Evolutionary conservation across 2,888 invertebrate species (phyloP).

Genomic region (Pasiphila rectangulata): DNA sequence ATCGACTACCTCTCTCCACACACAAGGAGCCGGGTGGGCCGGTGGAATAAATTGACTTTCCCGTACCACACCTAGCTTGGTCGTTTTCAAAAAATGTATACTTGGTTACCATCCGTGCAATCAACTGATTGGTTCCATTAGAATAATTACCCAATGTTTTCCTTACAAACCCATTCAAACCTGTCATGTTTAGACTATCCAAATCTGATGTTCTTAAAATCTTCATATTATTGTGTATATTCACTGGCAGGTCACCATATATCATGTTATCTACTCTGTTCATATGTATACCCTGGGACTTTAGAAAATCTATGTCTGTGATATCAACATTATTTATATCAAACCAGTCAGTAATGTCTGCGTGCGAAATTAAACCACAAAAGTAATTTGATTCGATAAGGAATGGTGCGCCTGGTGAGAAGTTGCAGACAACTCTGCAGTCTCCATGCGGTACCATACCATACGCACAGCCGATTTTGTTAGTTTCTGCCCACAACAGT

Average conservation of each 20-base stretch:
- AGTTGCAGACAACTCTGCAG: constrained; percentile 64
- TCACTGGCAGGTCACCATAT: not conserved
- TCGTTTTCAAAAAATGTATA: constrained; percentile 55
- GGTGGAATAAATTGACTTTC: constrained; percentile 51
- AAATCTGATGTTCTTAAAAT: constrained; percentile 42
- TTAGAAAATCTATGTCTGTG: constrained; percentile 38
- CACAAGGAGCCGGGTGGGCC: constrained; percentile 60
- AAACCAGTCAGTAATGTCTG: constrained; percentile 33
- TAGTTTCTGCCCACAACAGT: constrained; percentile 64
- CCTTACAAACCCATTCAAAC: constrained; percentile 47
- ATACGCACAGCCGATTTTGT: constrained; percentile 68
- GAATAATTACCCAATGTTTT: constrained; percentile 28
- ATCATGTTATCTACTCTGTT: constrained; percentile 12
- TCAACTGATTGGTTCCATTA: constrained; percentile 54
- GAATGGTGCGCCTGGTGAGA: constrained; percentile 67
- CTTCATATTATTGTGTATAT: constrained; percentile 1
- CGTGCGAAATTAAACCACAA: constrained; percentile 58
- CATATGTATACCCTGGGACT: constrained; percentile 43
- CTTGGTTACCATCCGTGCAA: constrained; percentile 58
- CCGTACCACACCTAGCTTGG: constrained; percentile 53
- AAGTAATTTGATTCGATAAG: constrained; percentile 50
- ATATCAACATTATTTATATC: constrained; percentile 27
- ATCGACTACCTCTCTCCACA: constrained; percentile 54
- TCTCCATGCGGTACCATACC: constrained; percentile 51
- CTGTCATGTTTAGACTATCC: constrained; percentile 48